Percentiles rank a stretch among this genome's conserved stretches.
Evolutionary conservation across 2,797 vertebrate genomes (phyloP).

Genomic region (Melanotaenia boesemani): DNA sequence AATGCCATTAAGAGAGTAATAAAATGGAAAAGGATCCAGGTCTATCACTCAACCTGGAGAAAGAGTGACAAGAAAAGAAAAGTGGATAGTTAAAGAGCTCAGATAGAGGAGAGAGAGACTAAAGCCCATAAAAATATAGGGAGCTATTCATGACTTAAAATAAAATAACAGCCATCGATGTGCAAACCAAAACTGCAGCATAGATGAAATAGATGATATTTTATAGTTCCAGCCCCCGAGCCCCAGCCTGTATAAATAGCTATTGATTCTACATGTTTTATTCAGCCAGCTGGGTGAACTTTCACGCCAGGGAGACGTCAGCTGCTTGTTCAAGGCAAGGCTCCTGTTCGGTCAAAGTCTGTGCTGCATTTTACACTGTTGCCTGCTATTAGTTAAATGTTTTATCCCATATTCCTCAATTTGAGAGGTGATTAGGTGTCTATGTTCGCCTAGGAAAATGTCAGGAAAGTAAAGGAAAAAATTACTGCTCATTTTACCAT

Average conservation of each 20-base stretch:
- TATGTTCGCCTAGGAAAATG: conserved; percentile 2
- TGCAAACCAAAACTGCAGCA: conserved; percentile 70
- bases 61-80: background rate
- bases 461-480: background rate
- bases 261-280: conserved; percentile 89
- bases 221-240: conserved; percentile 71
- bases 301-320: conserved; percentile 80
- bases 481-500: background rate
- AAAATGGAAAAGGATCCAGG: conserved; percentile 21
- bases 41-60: background rate
- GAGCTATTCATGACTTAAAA: conserved; percentile 62
- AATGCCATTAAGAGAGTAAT: conserved; percentile 24
- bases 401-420: conserved; percentile 13
- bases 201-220: conserved; percentile 77
- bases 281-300: conserved; percentile 82
- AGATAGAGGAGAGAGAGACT: conserved; percentile 16
- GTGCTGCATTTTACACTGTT: conserved; percentile 29
- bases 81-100: conserved; percentile 3
- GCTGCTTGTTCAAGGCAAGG: conserved; percentile 58
- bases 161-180: conserved; percentile 71
- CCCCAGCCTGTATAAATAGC: conserved; percentile 85
- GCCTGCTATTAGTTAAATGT: conserved; percentile 23
- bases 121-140: conserved; percentile 61
- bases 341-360: conserved; percentile 19
- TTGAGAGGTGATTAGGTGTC: conserved; percentile 22